Evolutionary conservation across 1,140 invertebrate species (phyloP).

Genomic region (Hylyphantes graminicola): DNA sequence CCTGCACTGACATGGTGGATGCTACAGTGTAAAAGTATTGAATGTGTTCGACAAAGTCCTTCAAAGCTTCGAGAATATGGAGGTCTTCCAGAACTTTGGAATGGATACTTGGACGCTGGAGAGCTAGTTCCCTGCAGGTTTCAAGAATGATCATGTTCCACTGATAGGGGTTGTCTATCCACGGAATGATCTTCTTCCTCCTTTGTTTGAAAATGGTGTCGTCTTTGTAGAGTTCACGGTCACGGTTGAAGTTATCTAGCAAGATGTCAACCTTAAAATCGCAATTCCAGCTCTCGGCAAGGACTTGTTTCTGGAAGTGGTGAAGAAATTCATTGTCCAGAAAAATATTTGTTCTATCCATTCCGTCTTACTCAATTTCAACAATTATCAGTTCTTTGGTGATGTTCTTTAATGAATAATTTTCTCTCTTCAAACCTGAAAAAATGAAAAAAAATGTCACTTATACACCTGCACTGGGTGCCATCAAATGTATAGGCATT

Average conservation of each 20-base stretch:
- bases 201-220: constrained; percentile 11
- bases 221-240: constrained; percentile 30
- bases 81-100: not conserved
- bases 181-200: not conserved
- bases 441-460: not conserved
- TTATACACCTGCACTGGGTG: not conserved
- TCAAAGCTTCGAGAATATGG: constrained; percentile 3
- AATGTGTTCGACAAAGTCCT: constrained; percentile 31
- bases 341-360: constrained; percentile 6
- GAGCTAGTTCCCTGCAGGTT: constrained; percentile 10
- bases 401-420: not conserved
- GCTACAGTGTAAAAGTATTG: constrained; percentile 39
- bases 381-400: not conserved
- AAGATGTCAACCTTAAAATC: not conserved
- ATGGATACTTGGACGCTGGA: not conserved
- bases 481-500: too few relatives aligned
- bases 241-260: not conserved
- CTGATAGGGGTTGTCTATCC: not conserved
- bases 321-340: constrained; percentile 12
- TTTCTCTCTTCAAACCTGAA: not conserved
- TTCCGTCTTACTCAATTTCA: not conserved
- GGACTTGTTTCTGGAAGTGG: constrained; percentile 24
- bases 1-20: constrained; percentile 10
- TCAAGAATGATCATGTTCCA: constrained; percentile 9
- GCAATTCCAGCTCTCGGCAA: constrained; percentile 24